Conservation (phyloP, 2,888 invertebrate genomes). For the Flabesymbios commensalis region DNA sequence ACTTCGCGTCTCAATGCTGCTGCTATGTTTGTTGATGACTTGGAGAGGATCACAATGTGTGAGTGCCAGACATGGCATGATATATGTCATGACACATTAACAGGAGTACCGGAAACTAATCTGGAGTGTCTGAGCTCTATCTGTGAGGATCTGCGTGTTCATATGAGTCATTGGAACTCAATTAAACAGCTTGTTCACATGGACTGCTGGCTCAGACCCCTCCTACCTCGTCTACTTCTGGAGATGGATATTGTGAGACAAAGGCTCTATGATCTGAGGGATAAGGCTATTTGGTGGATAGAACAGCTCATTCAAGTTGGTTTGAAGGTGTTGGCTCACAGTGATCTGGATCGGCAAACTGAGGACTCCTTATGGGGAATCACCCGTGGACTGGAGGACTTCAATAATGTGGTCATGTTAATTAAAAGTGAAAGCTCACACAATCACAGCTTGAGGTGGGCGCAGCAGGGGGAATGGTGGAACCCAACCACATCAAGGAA, state of each 20-base stretch:
- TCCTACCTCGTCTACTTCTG: constrained; percentile 45
- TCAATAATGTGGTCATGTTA: constrained; percentile 51
- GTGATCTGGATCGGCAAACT: constrained; percentile 48
- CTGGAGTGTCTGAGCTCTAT: constrained; percentile 53
- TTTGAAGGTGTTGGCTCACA: constrained; percentile 57
- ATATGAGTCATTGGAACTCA: constrained; percentile 57
- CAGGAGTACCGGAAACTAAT: constrained; percentile 40
- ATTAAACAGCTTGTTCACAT: constrained; percentile 53
- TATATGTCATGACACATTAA: constrained; percentile 44
- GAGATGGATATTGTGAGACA: constrained; percentile 46
- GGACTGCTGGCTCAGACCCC: constrained; percentile 48
- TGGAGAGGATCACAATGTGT: constrained; percentile 46
- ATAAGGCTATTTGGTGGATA: constrained; percentile 52
- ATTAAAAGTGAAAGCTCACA: constrained; percentile 9
- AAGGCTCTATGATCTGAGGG: constrained; percentile 42
- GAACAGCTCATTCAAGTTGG: constrained; percentile 54
- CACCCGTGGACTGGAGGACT: constrained; percentile 58
- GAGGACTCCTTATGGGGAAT: constrained; percentile 58
- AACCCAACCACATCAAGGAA: neutral
- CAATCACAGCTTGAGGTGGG: neutral
- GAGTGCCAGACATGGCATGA: constrained; percentile 50
- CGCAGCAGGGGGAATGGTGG: neutral
- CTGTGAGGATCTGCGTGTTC: constrained; percentile 57
- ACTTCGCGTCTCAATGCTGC: constrained; percentile 44
- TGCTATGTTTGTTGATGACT: constrained; percentile 45